A percentile compares a stretch with the other conserved stretches of the same genome.
Conservation (phyloP, 2,888 invertebrate genomes). For the Eudasyphora cyanicolor region DNA sequence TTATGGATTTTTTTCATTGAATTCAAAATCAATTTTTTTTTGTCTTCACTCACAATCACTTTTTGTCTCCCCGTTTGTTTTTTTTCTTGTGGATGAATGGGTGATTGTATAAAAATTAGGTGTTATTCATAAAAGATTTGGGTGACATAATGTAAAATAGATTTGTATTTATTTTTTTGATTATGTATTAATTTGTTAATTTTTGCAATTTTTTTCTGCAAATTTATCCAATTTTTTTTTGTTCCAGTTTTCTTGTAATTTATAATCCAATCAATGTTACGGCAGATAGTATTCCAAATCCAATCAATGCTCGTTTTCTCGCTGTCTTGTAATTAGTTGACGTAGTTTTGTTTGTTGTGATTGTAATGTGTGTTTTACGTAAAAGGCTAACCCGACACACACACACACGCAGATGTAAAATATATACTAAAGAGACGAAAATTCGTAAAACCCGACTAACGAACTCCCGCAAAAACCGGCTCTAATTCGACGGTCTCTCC, state of each 20-base stretch:
- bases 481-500: constrained; percentile 12
- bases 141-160: constrained; percentile 50
- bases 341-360: background rate
- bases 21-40: background rate
- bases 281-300: background rate
- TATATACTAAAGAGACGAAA: too few relatives aligned
- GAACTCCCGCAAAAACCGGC: constrained; percentile 33
- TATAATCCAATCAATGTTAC: background rate
- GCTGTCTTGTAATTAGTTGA: constrained; percentile 1
- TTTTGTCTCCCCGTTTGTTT: background rate
- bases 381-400: too few relatives aligned
- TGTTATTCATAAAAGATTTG: background rate
- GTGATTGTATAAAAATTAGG: background rate
- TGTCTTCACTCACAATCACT: background rate
- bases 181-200: background rate
- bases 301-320: background rate
- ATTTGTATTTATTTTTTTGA: constrained; percentile 25
- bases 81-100: too few relatives aligned
- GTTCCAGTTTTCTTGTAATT: background rate
- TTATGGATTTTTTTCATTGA: constrained; percentile 30
- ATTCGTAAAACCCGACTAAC: constrained; percentile 40
- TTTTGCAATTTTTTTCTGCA: constrained; percentile 29
- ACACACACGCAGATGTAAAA: too few relatives aligned
- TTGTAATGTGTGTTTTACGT: constrained; percentile 50
- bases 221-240: background rate